Percentiles rank a stretch among this genome's conserved stretches.
These are phyloP conservation scores for Hippocampus guttulatus DNA, from an alignment of 2,113 vertebrate species.

Conservation along the genomic window DNA sequence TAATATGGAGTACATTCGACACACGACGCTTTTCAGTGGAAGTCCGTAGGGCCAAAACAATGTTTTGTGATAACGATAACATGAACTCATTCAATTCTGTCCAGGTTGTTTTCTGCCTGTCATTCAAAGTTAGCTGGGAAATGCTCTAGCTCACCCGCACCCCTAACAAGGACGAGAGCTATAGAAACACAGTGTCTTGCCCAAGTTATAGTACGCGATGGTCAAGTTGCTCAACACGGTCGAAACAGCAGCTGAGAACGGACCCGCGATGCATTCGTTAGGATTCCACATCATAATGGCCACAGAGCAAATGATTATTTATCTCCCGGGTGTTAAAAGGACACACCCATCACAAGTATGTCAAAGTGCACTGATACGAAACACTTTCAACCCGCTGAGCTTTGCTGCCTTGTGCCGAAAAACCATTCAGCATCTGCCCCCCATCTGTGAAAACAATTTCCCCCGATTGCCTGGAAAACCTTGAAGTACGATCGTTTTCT, in stretches of 20 bases:
- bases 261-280: neutral
- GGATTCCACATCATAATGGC: neutral
- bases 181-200: no score
- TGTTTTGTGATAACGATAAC: neutral
- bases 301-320: neutral
- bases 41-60: neutral
- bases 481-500: neutral
- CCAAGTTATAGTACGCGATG: no score
- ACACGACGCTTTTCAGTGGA: no score
- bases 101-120: neutral
- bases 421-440: slow-evolving; percentile 13
- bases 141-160: no score
- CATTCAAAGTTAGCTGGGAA: no score
- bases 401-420: slow-evolving; percentile 4
- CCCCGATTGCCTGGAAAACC: neutral
- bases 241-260: neutral
- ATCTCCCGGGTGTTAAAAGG: neutral
- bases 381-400: neutral
- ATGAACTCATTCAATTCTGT: neutral
- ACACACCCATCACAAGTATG: neutral
- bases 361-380: neutral
- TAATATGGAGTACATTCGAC: no score
- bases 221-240: neutral
- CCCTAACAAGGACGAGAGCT: no score
- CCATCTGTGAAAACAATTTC: neutral